Conservation (phyloP, 2,888 invertebrate species). For the Horisme vitalbata region DNA sequence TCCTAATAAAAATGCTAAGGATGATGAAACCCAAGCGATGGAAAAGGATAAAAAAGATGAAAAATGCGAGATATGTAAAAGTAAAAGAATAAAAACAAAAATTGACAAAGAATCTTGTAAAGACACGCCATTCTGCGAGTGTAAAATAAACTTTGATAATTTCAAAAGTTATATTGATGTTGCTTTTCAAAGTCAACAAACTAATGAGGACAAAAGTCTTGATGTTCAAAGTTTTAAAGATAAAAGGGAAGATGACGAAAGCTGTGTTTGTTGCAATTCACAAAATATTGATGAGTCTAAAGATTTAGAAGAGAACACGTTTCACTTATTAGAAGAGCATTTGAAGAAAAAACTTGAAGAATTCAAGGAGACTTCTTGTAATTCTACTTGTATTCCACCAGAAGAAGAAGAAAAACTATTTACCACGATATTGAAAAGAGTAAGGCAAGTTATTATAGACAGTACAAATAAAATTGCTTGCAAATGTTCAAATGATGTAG, state of each 20-base stretch:
- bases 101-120: constrained; percentile 1
- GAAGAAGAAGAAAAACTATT: constrained; percentile 59
- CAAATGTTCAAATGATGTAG: constrained; percentile 42
- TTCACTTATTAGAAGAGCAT: constrained; percentile 64
- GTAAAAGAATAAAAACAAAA: not conserved
- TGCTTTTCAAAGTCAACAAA: constrained; percentile 29
- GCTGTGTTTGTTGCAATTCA: constrained; percentile 57
- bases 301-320: constrained; percentile 68
- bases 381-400: constrained; percentile 46
- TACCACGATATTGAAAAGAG: constrained; percentile 52
- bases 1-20: too few species aligned
- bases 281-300: constrained; percentile 43
- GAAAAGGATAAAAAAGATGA: constrained; percentile 4
- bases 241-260: constrained; percentile 26
- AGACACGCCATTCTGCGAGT: constrained; percentile 29
- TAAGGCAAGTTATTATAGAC: constrained; percentile 62
- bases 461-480: constrained; percentile 52
- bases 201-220: constrained; percentile 37
- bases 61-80: not conserved
- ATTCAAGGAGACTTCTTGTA: constrained; percentile 48
- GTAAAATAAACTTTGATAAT: constrained; percentile 38
- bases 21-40: too few species aligned
- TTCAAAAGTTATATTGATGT: constrained; percentile 34
- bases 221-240: constrained; percentile 40
- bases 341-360: constrained; percentile 58